phyloP scores from a whole-genome alignment of 2,888 invertebrate species.

The Leistus spinibarbis region DNA sequence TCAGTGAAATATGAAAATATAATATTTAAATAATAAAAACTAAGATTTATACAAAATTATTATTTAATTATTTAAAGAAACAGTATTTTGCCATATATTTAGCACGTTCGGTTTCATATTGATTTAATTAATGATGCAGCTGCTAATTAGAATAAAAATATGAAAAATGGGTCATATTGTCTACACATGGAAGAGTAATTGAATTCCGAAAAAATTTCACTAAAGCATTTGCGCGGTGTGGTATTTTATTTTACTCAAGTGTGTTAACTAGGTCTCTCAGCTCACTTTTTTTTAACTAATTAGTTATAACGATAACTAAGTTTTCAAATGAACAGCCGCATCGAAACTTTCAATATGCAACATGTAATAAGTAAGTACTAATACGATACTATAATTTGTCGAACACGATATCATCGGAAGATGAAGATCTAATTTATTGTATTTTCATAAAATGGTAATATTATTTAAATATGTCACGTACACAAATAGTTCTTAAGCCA shows the following conservation, averaged over 20 bases:
- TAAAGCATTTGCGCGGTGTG: slow-evolving; percentile 14
- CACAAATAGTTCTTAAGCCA: too few species aligned
- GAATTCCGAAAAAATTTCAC: slow-evolving; percentile 27
- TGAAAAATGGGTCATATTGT: slow-evolving; percentile 2
- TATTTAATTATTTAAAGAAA: background rate
- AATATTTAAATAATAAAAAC: too few species aligned
- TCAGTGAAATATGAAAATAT: too few species aligned
- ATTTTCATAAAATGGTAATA: too few species aligned
- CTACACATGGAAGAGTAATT: slow-evolving; percentile 16
- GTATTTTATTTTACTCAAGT: slow-evolving; percentile 33
- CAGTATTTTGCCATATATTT: background rate
- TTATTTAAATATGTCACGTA: too few species aligned
- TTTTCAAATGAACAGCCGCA: slow-evolving; percentile 11
- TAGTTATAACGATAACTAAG: slow-evolving; percentile 24
- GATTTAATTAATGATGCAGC: background rate
- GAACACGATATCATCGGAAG: background rate
- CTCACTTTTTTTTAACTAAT: slow-evolving; percentile 30
- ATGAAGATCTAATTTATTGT: too few species aligned
- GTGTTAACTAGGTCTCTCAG: slow-evolving; percentile 33
- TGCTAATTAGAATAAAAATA: background rate
- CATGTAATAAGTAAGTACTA: background rate
- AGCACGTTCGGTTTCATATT: background rate
- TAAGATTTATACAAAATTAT: too few species aligned
- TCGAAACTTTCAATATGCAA: slow-evolving; percentile 19
- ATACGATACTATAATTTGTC: background rate